Percentiles rank a stretch among this genome's conserved stretches.
Conservation (phyloP, 2,797 vertebrate genomes). For the Phoebastria nigripes region DNA sequence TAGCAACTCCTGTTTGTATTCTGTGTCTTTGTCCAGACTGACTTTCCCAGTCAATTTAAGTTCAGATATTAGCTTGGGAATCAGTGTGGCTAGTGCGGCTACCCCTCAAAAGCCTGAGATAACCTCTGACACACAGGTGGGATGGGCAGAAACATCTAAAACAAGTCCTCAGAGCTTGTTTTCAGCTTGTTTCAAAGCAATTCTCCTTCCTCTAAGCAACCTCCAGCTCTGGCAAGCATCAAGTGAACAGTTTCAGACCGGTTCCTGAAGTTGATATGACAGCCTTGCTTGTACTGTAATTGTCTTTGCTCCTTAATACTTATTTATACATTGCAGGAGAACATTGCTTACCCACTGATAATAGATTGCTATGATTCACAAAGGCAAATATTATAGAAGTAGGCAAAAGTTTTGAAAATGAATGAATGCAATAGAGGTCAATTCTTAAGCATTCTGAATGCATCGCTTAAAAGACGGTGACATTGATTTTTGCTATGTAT, state of each 20-base stretch:
- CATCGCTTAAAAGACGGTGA: neutral
- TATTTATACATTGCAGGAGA: neutral
- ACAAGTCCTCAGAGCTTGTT: neutral
- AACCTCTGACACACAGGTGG: neutral
- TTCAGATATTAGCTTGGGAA: neutral
- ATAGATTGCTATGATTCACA: neutral
- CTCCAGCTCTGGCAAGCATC: neutral
- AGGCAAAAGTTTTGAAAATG: neutral
- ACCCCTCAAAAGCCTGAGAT: neutral
- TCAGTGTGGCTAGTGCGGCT: neutral
- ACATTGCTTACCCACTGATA: neutral
- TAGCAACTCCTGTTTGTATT: neutral
- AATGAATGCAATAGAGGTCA: neutral
- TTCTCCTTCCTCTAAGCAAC: neutral
- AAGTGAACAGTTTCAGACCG: neutral
- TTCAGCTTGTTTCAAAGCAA: neutral
- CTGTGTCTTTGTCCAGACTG: neutral
- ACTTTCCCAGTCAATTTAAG: neutral
- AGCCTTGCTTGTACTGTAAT: neutral
- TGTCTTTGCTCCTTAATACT: neutral
- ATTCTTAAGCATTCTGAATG: neutral
- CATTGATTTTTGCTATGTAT: slow-evolving; percentile 46
- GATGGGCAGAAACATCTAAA: neutral
- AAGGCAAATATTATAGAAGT: neutral
- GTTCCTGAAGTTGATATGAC: neutral